A percentile compares a stretch with the other conserved stretches of the same genome.
Evolutionary conservation across 64 coral and sea anemone genomes (phyloP).

Genomic region (Dendrophyllia cribrosa): DNA sequence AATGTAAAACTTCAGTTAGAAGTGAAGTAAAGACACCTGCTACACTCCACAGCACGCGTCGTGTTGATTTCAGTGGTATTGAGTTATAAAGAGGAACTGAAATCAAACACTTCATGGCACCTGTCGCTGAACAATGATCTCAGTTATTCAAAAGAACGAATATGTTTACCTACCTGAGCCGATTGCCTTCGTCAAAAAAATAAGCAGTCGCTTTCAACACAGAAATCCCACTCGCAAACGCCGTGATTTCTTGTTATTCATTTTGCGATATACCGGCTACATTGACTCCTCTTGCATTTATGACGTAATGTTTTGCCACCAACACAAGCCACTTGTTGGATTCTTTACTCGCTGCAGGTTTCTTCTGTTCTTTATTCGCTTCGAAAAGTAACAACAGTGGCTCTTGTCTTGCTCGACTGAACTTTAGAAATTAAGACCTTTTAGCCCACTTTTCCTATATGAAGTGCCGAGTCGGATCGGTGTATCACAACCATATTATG

Average conservation of each 20-base stretch:
- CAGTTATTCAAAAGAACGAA: not conserved
- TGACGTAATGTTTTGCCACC: conserved; percentile 65
- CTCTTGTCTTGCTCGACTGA: not conserved
- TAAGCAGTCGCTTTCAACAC: conserved; percentile 9
- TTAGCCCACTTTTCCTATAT: too few species aligned
- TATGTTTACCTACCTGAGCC: not conserved
- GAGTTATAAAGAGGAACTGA: not conserved
- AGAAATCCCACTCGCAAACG: not conserved
- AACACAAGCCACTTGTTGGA: conserved; percentile 19
- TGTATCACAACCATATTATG: too few species aligned
- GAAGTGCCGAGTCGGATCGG: too few species aligned
- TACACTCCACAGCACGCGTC: too few species aligned
- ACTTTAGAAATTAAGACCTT: not conserved
- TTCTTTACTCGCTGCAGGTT: not conserved
- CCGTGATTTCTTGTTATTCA: not conserved
- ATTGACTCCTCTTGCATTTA: not conserved
- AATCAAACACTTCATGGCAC: conserved; percentile 10
- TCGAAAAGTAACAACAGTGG: not conserved
- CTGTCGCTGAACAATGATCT: not conserved
- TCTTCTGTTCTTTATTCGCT: not conserved
- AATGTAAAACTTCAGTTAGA: too few species aligned
- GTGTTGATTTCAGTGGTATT: not conserved
- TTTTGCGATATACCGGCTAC: conserved; percentile 5
- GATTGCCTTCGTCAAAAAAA: not conserved
- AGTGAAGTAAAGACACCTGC: too few species aligned